phyloP scores from a whole-genome alignment of 2,113 vertebrate genomes.

The Gobiocypris rarus region DNA sequence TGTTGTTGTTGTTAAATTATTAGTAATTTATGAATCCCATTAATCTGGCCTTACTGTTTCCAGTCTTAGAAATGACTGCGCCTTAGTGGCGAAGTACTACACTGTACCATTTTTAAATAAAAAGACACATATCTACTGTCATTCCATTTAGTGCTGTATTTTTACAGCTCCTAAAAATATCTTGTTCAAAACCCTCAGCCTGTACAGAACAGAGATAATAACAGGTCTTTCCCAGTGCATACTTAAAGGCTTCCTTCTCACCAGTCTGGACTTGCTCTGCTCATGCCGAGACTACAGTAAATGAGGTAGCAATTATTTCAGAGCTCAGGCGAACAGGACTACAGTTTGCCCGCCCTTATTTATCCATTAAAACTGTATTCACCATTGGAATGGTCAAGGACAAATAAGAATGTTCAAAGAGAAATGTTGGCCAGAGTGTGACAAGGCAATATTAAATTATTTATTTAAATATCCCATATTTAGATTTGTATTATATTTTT shows the following conservation, averaged over 20 bases:
- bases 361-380: not conserved
- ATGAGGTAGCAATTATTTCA: not conserved
- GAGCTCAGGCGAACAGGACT: not conserved
- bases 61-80: not conserved
- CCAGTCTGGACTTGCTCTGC: slow-evolving; percentile 70
- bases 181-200: not conserved
- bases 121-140: not conserved
- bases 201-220: slow-evolving; percentile 40
- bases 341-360: not conserved
- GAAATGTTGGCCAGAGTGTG: too few relatives aligned
- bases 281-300: not conserved
- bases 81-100: not conserved
- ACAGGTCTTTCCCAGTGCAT: slow-evolving; percentile 37
- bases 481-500: not conserved
- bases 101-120: not conserved
- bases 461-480: not conserved
- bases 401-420: not conserved
- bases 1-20: not conserved
- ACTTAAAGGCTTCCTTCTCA: slow-evolving; percentile 54
- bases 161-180: not conserved
- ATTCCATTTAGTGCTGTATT: not conserved
- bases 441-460: too few relatives aligned
- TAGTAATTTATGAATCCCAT: not conserved
- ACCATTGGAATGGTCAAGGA: not conserved
- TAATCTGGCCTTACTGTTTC: not conserved